Evolutionary conservation across 2,113 vertebrate species (phyloP), one percentile per base, ranked within the genome.

Genomic region (Tautogolabrus adspersus): DNA sequence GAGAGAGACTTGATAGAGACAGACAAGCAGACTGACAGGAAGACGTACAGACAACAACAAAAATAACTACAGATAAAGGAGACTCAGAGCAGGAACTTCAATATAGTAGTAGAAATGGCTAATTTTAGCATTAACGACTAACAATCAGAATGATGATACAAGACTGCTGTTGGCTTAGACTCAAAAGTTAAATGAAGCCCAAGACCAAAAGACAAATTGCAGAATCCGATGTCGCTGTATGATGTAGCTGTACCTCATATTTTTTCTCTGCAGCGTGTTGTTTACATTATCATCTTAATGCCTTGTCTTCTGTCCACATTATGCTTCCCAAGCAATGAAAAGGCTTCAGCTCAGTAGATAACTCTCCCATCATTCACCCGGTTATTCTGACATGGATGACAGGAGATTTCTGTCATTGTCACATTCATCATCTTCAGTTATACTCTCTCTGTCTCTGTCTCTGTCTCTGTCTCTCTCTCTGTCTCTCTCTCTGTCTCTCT

Each of bases 391-490:
- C 44, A 40, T 42, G 44, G 34, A 56, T 46, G 77, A 55, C 49
- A 63, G 73, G 38, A 69, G 55, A 44, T 75, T 73, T 77, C 63
- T 46, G 21, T 65, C 68, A 66, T 8, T 47, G 47, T 77, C 72
- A 49, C 72, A 46, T 58, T 64, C 61, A 10, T 71, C 66, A 64
- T 77, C 52, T 10, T 66, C 40, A 26, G 42, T 5, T 0, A 21
- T 44, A 1, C 42, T 38, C 40, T 46, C 30, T 51, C 56, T 64
- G 4, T 63, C 63, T 58, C 12, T 62, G 3, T 67, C 10, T 52
- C 55, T 61, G 19, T 5, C 5, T 34, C 30, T 34, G 4, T 19
- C 1, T 18, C 0, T 3, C 47, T 15, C 5, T 34, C 30, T 34
- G 4, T 34, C 30, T 34, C 5, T 34, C 30, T 34, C 5, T 34